Base-by-base conservation (phyloP, 2,797 vertebrate genomes). In the Choloepus didactylus region DNA sequence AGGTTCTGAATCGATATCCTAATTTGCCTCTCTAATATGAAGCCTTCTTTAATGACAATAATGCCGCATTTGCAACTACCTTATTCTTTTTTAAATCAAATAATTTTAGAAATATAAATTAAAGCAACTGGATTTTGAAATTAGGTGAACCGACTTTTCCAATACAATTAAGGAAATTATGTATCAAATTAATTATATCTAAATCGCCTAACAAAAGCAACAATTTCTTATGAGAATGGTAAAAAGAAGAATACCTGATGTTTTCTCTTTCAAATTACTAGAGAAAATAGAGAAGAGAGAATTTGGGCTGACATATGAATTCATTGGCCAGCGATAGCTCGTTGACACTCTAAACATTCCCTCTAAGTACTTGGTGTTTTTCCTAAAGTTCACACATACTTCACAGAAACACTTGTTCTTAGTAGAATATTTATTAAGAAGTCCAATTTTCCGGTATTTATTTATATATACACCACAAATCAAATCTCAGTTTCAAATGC, bases 381-480 rank as follows among this genome's bases (percentile, higher is more conserved):
- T 93, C 89, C 46, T 72, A 87, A 80, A 95, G 56, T 91, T 91
- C 64, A 91, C 31, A 91, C 15, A 60, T 72, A n/a, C 73, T 76
- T 85, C n/a, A 59, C n/a, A 96, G 56, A 94, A 93, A 93, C 15
- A 85, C 31, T 46, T 92, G 59, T 54, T 38, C 35, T 91, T 27
- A 15, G 14, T 76, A 11, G n/a, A 67, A 84, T 88, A 73, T 66
- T 10, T 85, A 76, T 31, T 59, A 70, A 82, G 19, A 87, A 89
- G 16, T 31, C 41, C 56, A 56, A 9, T 95, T 82, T 91, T 77
- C n/a, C 46, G 94, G 38, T 16, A 70, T 11, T 73, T n/a, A 82
- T 89, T 76, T 86, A 2, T 70, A 35, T 70, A 38, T 70, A n/a
- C 64, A 60, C 29, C 27, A 49, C 60, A 85, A 93, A 83, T 93